A percentile compares a stretch with the other conserved stretches of the same genome.
Evolutionary conservation across 2,888 invertebrate genomes (phyloP).

Genomic region (Baccha elongata): DNA sequence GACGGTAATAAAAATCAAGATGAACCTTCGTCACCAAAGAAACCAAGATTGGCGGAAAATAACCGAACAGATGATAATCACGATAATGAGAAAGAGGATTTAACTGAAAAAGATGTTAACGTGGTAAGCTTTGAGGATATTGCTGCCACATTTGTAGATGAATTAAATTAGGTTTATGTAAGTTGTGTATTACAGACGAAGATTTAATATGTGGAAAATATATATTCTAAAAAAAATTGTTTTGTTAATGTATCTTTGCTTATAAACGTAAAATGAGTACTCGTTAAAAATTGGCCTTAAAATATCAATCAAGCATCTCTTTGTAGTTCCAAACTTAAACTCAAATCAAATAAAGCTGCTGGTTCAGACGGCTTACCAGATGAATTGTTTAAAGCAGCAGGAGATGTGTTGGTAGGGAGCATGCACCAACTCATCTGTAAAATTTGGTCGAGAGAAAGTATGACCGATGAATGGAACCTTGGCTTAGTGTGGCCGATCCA

Average conservation of each 20-base stretch:
- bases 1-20: not conserved
- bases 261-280: too few species aligned
- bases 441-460: too few species aligned
- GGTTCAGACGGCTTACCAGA: too few species aligned
- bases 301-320: too few species aligned
- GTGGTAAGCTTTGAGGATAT: slow-evolving; percentile 71
- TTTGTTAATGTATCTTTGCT: not conserved
- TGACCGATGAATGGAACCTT: too few species aligned
- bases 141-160: slow-evolving; percentile 75
- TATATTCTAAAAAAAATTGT: not conserved
- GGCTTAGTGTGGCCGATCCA: too few species aligned
- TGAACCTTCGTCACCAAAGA: slow-evolving; percentile 39
- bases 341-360: too few species aligned
- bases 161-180: slow-evolving; percentile 69
- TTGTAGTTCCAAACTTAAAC: too few species aligned
- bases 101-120: slow-evolving; percentile 12
- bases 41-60: slow-evolving; percentile 26
- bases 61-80: not conserved
- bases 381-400: too few species aligned
- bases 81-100: not conserved
- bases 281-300: too few species aligned
- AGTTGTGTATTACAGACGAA: not conserved
- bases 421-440: too few species aligned
- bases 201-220: not conserved
- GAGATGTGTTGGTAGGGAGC: too few species aligned